These are phyloP conservation scores for Platyura marginata DNA, from an alignment of 1,140 invertebrate genomes.

Conservation along the genomic window DNA sequence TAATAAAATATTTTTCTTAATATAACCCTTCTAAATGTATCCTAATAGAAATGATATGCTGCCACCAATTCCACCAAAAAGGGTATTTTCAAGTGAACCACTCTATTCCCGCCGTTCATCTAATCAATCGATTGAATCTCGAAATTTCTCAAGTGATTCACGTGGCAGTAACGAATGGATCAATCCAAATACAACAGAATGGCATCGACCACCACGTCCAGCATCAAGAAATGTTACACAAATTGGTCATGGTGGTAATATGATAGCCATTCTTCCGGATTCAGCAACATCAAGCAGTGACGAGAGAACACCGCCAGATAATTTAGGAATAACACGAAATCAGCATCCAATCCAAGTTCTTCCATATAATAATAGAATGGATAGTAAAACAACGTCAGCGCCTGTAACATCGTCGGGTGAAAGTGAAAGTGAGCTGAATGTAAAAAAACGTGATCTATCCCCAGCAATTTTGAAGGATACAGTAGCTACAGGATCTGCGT, in stretches of 20 bases:
- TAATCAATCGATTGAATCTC: background rate
- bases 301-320: background rate
- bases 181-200: background rate
- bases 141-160: background rate
- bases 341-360: background rate
- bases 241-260: background rate
- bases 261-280: background rate
- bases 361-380: background rate
- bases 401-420: background rate
- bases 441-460: conserved; percentile 11
- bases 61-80: background rate
- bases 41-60: background rate
- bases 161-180: background rate
- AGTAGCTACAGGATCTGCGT: conserved; percentile 17
- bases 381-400: background rate
- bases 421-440: background rate
- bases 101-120: background rate
- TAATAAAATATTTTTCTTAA: background rate
- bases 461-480: conserved; percentile 18
- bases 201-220: background rate
- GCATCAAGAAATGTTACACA: background rate
- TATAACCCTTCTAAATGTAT: no score
- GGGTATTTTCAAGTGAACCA: background rate
- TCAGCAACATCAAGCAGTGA: background rate
- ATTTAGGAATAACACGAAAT: background rate